Evolutionary conservation across 30 jellyfish, hydroid and myxozoan species (phyloP).

Genomic region (Cassiopea andromeda): DNA sequence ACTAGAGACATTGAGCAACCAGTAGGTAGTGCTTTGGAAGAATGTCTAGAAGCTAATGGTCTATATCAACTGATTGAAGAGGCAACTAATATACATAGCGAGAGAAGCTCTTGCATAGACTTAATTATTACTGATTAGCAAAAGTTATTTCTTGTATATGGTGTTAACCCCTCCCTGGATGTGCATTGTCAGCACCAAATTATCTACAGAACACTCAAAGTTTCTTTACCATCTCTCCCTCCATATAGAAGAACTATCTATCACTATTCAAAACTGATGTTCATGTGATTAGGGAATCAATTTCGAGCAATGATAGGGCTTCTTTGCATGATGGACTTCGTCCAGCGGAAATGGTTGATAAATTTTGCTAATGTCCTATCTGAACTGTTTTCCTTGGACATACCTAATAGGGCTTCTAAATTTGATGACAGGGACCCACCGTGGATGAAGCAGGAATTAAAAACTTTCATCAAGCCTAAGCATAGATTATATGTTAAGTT

Average conservation of each 20-base stretch:
- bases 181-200: slow-evolving; percentile 10
- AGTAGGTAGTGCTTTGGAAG: too few species aligned
- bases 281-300: slow-evolving; percentile 24
- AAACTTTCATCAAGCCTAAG: slow-evolving; percentile 58
- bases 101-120: background rate
- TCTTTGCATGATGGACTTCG: background rate
- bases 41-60: too few species aligned
- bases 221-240: slow-evolving; percentile 54
- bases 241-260: slow-evolving; percentile 34
- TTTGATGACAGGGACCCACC: slow-evolving; percentile 58
- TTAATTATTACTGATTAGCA: background rate
- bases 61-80: background rate
- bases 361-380: background rate
- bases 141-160: too few species aligned
- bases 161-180: slow-evolving; percentile 8
- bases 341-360: background rate
- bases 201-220: slow-evolving; percentile 17
- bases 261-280: slow-evolving; percentile 51
- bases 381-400: slow-evolving; percentile 21
- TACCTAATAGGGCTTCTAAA: slow-evolving; percentile 42
- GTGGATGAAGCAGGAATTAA: slow-evolving; percentile 56
- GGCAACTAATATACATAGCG: slow-evolving; percentile 16
- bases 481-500: slow-evolving; percentile 44
- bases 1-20: too few species aligned
- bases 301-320: slow-evolving; percentile 17